Evolutionary conservation across 2,888 invertebrate species (phyloP), one percentile per base, ranked within the genome.

Genomic region (Tetranychus piercei): DNA sequence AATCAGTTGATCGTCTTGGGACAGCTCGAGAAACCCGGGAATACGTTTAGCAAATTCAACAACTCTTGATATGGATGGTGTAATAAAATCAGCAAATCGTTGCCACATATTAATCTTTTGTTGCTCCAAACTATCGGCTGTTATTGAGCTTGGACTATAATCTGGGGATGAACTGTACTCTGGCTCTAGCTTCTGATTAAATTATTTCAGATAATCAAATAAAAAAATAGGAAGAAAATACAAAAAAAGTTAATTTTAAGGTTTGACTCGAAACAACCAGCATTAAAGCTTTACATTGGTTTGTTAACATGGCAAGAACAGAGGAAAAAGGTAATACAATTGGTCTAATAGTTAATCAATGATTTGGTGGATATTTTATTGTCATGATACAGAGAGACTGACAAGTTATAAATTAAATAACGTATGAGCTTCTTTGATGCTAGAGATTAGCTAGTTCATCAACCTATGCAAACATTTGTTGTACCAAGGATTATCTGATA

Each of bases 1-100:
- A 79, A 95, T 93, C 79, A 97, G 87, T 84, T 97, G 96, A 84
- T 96, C 96, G 82, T 95, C 95, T 84, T 96, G 95, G 74, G 89
- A 88, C 79, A 96, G 87, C 79, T 89, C 88, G 81, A 88, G 87
- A 85, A 96, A 96, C 78, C 93, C 86, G 78, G 96, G 95, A 79
- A 95, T 88, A 80, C 91, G 86, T 84, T 97, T 97, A 74, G 94
- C 94, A 82, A 95, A 96, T 83, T 96, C 95, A 45, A 97, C 96
- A 79, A 95, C 90, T 82, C 90, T 89, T 81, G 93, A 92, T 74
- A 96, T 92, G 80, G 90, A 88, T 7, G 94, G 93, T 15, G 93
- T 92, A 81, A 94, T 88, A 77, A 90, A 88, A 73, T 87, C 83
- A 18, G 94, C 92, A 81, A 93, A 88, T 80, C 91, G 89, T 82